A percentile compares a stretch with the other conserved stretches of the same genome.
These are phyloP conservation scores for Alca torda DNA, from an alignment of 2,797 vertebrate species.

Conservation along the genomic window DNA sequence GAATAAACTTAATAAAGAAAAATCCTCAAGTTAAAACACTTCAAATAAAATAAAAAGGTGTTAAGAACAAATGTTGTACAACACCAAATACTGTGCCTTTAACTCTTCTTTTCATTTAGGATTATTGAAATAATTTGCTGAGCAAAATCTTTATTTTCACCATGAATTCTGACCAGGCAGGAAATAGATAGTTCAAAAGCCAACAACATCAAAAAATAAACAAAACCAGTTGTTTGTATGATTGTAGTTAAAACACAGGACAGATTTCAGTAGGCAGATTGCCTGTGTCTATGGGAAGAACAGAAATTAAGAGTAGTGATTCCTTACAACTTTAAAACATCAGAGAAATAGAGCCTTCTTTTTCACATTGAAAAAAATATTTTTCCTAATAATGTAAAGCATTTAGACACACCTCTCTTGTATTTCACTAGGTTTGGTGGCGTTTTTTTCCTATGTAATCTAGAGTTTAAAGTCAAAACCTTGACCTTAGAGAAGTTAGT, in stretches of 20 bases:
- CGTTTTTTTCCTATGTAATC: not conserved
- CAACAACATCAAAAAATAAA: not conserved
- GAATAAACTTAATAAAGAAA: not conserved
- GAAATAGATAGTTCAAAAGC: not conserved
- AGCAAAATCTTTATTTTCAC: not conserved
- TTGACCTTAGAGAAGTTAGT: not conserved
- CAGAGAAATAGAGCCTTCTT: rapidly evolving
- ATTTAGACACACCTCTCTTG: not conserved
- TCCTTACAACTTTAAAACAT: not conserved
- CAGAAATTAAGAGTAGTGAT: not conserved
- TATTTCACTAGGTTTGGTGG: not conserved
- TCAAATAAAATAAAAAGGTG: not conserved
- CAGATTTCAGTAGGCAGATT: not conserved
- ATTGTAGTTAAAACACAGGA: not conserved
- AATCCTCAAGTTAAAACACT: not conserved
- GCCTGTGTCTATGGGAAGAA: not conserved
- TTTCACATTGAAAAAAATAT: not conserved
- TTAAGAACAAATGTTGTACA: not conserved
- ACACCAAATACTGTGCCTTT: not conserved
- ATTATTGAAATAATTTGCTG: not conserved
- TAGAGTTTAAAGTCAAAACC: not conserved
- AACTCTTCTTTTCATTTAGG: not conserved
- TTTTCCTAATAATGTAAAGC: not conserved
- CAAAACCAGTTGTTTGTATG: not conserved
- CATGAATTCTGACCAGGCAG: not conserved